Base-by-base conservation (phyloP, 30 jellyfish, hydroid and myxozoan species). In the Cassiopea andromeda region DNA sequence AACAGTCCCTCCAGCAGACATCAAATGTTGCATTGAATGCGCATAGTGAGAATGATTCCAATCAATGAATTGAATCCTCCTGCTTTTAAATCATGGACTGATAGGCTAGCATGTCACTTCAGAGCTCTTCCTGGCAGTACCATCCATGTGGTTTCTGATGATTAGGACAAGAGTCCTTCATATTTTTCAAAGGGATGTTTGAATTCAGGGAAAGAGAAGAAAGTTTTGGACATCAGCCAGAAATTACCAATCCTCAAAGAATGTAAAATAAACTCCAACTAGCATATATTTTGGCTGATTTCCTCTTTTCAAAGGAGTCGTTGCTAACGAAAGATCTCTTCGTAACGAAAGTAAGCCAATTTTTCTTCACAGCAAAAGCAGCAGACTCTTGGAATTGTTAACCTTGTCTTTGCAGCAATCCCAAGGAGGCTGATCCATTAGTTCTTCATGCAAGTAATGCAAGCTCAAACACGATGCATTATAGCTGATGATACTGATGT, bases 161-260 rank as follows among this genome's bases (percentile, higher is more conserved):
- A 81, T 58, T 81, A 60, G 18, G 67, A 81, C 64, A 81, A 19
- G 73, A 84, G 67, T 81, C 75, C 61, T 81, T 81, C 59, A 17
- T 81, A 84, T 84, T 83, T 83, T 15, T 71, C 92, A 46, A 83
- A 83, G 72, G 88, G 92, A 83, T 50, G 92, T 75, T 58, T 70
- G 86, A 70, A 83, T 68, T 69, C 85, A 17, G 86, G 92, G 72
- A 69, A 82, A 68, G 89, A 67, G 86, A 83, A 89, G 61, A 83
- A 83, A 48, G 68, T 83, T 19, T 83, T 89, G 44, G 75, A 67
- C 27, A 38, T 81, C 12, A 59, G 58, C 59, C 90, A 81, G 90
- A 67, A 49, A 49, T 82, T 79, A 79, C 68, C 12, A 60, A 44
- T 82, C 49, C 68, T n/a, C 38, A 43, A 64, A 82, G 68, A 17